Conservation (phyloP, 2,797 vertebrate genomes). For the Cirrhinus molitorella region DNA sequence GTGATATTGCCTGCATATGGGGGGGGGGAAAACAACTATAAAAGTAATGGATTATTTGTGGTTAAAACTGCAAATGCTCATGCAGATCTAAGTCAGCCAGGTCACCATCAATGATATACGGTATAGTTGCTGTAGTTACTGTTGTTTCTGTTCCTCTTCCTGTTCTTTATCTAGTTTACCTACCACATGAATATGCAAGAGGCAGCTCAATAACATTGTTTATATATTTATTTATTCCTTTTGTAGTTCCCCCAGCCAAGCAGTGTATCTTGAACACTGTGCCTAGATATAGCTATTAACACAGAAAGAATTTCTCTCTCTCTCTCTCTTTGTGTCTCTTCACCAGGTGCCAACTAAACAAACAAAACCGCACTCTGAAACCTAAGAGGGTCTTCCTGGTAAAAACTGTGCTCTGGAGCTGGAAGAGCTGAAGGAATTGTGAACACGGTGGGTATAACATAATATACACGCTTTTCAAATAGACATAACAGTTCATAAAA, state of each 20-base stretch:
- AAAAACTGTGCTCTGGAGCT: conserved; percentile 65
- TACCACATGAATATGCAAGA: conserved; percentile 55
- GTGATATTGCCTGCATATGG: not conserved
- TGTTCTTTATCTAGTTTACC: conserved; percentile 52
- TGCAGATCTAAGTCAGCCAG: not conserved
- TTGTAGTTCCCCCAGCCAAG: conserved; percentile 45
- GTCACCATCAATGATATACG: not conserved
- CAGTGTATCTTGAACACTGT: conserved; percentile 31
- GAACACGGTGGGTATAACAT: conserved; percentile 82
- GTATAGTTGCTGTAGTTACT: conserved; percentile 42
- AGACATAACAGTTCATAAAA: not conserved
- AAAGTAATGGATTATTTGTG: conserved; percentile 1
- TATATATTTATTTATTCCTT: conserved; percentile 59
- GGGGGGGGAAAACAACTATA: not conserved
- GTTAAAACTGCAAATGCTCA: conserved; percentile 1
- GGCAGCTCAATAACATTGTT: conserved; percentile 46
- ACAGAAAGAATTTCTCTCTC: conserved; percentile 46
- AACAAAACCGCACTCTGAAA: conserved; percentile 75
- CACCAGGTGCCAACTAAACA: conserved; percentile 77
- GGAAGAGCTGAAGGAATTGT: conserved; percentile 74
- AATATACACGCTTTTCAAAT: conserved; percentile 34
- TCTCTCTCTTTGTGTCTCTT: conserved; percentile 53
- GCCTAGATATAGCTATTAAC: conserved; percentile 33
- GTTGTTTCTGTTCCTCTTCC: conserved; percentile 43
- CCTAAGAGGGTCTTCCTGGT: conserved; percentile 86